Base-by-base conservation (phyloP, 2,797 vertebrate genomes). In the Caiman crocodilus region DNA sequence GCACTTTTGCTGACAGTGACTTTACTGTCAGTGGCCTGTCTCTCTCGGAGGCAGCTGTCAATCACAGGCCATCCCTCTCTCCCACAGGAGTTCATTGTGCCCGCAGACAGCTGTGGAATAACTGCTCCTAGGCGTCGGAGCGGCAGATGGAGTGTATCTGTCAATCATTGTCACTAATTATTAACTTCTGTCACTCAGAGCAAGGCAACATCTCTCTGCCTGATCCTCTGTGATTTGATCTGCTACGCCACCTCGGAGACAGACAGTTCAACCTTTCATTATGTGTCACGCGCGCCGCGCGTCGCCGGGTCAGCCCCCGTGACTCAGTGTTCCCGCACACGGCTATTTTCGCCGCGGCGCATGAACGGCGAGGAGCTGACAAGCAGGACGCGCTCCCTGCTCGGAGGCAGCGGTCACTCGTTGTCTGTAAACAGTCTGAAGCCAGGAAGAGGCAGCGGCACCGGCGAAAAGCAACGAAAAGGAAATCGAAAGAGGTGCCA, bases 101-200 rank as follows among this genome's bases (percentile, higher is more conserved):
- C 99, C 97, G 98, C 98, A 99, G 99, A 99, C 98, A 98, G 98
- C 93, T 96, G 98, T 97, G 98, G 98, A 98, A 98, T 97, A 98
- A 98, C 98, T 97, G 99, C 99, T 99, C 98, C 98, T 97, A 97
- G 99, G 99, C 98, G 98, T 98, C 97, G 89, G 98, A 98, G 99
- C 98, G 98, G 98, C 99, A 99, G 98, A 99, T 98, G 98, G 99
- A 99, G 99, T 98, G 98, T 98, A 98, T 95, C 99, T 99, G 99
- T 99, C 99, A 99, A 99, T 99, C 99, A 99, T 99, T 99, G 99
- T 99, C 99, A 99, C 99, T 99, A 99, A 99, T 99, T 99, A 99
- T 99, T 99, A 99, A 99, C 99, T 99, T 99, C 99, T 99, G 99
- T 99, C 99, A 99, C 99, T 99, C 99, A 99, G 98, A 98, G 99